Evolutionary conservation across 2,113 vertebrate species (phyloP).

Genomic region (Tachysurus vachellii): DNA sequence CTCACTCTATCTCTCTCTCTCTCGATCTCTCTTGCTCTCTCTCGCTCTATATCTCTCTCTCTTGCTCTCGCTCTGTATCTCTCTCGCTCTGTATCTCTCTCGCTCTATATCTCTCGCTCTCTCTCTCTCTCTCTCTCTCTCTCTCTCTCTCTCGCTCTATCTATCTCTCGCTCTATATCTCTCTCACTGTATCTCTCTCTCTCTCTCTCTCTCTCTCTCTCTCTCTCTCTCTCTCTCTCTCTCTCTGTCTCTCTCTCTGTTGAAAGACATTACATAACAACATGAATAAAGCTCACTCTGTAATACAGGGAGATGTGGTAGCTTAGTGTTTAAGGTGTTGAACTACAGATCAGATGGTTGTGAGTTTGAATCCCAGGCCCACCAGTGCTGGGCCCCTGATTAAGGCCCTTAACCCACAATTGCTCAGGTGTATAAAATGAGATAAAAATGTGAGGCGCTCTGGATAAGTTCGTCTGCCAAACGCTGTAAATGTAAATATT

Average conservation of each 20-base stretch:
- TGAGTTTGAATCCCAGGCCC: too few species aligned
- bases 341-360: too few species aligned
- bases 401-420: too few species aligned
- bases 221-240: background rate
- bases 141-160: conserved; percentile 2
- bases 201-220: conserved; percentile 10
- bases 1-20: background rate
- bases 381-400: too few species aligned
- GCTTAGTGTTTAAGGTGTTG: too few species aligned
- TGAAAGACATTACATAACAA: background rate
- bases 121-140: background rate
- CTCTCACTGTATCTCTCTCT: background rate
- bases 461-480: too few species aligned
- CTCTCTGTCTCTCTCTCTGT: background rate
- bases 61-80: conserved; percentile 7
- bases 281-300: background rate
- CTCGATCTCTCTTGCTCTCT: background rate
- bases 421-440: too few species aligned
- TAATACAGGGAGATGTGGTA: too few species aligned
- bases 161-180: too few species aligned
- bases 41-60: background rate
- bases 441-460: too few species aligned
- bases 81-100: too few species aligned
- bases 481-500: too few species aligned
- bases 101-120: background rate